Evolutionary conservation across 1,140 invertebrate genomes (phyloP).

Genomic region (Dreissena rostriformis): DNA sequence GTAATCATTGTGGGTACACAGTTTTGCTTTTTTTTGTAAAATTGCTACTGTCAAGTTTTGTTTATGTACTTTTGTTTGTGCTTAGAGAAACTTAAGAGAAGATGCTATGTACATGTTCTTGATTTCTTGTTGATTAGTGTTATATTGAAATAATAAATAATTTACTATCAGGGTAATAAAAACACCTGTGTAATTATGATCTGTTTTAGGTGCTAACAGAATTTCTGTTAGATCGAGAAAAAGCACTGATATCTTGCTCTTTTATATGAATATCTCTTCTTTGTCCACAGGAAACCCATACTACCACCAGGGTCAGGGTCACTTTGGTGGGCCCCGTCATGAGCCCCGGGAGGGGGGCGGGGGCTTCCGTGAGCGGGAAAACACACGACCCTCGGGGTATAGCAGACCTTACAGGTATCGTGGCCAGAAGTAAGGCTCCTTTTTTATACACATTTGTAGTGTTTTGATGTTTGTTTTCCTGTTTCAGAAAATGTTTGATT

Average conservation of each 20-base stretch:
- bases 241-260: neutral
- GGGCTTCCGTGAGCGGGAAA: neutral
- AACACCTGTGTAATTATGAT: no score
- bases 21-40: no score
- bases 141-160: no score
- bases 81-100: no score
- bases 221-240: neutral
- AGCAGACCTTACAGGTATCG: slow-evolving; percentile 34
- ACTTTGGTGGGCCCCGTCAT: neutral
- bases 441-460: neutral
- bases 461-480: neutral
- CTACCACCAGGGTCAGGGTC: slow-evolving; percentile 1
- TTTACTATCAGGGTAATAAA: no score
- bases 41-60: no score
- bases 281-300: slow-evolving; percentile 5
- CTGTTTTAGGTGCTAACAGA: no score
- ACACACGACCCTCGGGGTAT: slow-evolving; percentile 15
- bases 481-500: no score
- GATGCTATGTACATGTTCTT: no score
- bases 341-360: slow-evolving; percentile 14
- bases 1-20: no score
- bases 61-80: no score
- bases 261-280: neutral
- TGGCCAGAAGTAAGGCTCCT: slow-evolving; percentile 1
- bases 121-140: no score